A percentile compares a stretch with the other conserved stretches of the same genome.
Conservation (phyloP, 2,113 vertebrate species). For the Microcebus murinus region DNA sequence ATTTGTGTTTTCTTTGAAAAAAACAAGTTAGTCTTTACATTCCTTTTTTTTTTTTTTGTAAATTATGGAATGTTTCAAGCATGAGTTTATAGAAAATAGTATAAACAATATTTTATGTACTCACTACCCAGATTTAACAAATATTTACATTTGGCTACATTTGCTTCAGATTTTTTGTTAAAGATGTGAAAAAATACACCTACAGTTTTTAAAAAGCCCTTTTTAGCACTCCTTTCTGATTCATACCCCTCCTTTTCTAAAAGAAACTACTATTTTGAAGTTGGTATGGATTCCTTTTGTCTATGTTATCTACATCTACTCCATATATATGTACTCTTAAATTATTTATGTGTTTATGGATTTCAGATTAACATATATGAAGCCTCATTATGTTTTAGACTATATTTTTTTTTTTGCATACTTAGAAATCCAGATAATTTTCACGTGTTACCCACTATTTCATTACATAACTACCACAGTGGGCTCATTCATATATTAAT, state of each 20-base stretch:
- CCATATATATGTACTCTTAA: background rate
- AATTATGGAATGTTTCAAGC: background rate
- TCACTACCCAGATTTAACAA: background rate
- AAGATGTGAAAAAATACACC: background rate
- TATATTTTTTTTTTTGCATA: background rate
- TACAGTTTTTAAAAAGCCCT: background rate
- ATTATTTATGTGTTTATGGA: background rate
- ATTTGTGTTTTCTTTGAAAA: slow-evolving; percentile 10
- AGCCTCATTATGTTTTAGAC: background rate
- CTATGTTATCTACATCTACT: background rate
- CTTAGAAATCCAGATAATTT: background rate
- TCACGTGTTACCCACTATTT: background rate
- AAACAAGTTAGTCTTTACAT: background rate
- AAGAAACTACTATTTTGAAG: background rate
- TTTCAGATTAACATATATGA: background rate
- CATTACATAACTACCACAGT: background rate
- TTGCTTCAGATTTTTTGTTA: background rate
- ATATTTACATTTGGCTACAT: background rate
- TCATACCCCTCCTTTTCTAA: background rate
- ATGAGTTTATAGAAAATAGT: background rate
- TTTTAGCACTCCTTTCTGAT: background rate
- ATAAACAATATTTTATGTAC: background rate
- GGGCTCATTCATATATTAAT: background rate
- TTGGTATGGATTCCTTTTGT: background rate
- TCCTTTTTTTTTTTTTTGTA: background rate